These are phyloP conservation scores for Parasteatoda tepidariorum DNA, from an alignment of 1,140 invertebrate genomes.

Conservation along the genomic window DNA sequence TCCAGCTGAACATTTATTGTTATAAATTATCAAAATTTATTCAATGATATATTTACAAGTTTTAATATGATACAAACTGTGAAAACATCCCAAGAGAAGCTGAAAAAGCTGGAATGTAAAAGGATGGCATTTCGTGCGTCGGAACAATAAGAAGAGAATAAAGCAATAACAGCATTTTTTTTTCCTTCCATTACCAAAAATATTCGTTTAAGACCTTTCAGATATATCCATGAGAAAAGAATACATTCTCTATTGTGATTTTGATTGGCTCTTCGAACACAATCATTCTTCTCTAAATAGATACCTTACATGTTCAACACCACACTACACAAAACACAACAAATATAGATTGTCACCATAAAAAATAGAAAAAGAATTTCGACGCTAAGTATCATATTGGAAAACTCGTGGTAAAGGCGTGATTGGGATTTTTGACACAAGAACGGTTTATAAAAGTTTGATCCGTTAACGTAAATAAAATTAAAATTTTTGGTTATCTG, in stretches of 20 bases:
- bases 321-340: not conserved
- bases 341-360: not conserved
- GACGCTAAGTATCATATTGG: too few relatives aligned
- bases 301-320: not conserved
- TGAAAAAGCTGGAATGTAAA: conserved; percentile 56
- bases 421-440: too few relatives aligned
- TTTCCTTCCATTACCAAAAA: conserved; percentile 20
- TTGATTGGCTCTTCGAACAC: not conserved
- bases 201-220: not conserved
- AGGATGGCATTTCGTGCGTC: conserved; percentile 56
- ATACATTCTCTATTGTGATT: not conserved
- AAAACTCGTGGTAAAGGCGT: too few relatives aligned
- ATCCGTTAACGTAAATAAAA: too few relatives aligned
- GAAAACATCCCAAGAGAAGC: conserved; percentile 61
- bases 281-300: not conserved
- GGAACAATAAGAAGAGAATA: not conserved
- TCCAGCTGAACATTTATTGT: conserved; percentile 62
- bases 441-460: too few relatives aligned
- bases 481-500: too few relatives aligned
- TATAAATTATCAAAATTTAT: conserved; percentile 62
- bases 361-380: not conserved
- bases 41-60: conserved; percentile 62
- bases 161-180: conserved; percentile 24
- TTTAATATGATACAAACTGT: conserved; percentile 62
- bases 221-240: not conserved